Base-by-base conservation (phyloP, 2,888 invertebrate species). In the Chymomyza amoena region DNA sequence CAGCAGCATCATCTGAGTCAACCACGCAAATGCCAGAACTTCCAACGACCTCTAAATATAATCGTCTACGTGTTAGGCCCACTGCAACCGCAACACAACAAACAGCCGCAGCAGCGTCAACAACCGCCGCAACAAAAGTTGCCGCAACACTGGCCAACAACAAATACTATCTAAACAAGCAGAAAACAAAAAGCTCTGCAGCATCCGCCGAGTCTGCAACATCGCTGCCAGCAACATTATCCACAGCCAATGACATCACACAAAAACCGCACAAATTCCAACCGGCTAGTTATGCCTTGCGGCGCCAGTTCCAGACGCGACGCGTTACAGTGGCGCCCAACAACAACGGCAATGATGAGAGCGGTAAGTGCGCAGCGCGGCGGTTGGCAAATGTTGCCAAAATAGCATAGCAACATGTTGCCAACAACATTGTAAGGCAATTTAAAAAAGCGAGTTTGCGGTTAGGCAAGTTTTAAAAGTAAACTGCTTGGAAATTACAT, bases 271-370 rank as follows among this genome's bases (percentile, higher is more conserved):
- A 76, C 39, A 84, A 86, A 69, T 81, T 87, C 64, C 80, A 78
- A 36, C 66, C 84, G 61, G 80, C 83, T 32, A 82, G 82, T 70
- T 82, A 66, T 16, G 81, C 82, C 28, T 72, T 89, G 62, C 84
- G 90, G 16, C 84, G 89, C 4, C 90, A 90, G 68, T 90, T 87
- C 67, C 90, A 90, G 67, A 78, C 86, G 52, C 84, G 90, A 60
- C 89, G 90, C 10, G 73, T 88, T 50, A 83, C 88, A 62, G 87
- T 87, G 76, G 72, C 82, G 10, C 65, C 85, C 18, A 6, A 65
- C 81, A 16, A 28, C 73, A 10, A 77, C 57, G 56, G 59, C 5
- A 68, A 67, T 39, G 89, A 88, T 68, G 89, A 88, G 68, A 80
- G 76, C 61, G 89, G 90, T 90, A 70, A 84, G 86, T 81, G 54